Conservation (phyloP, 1,140 invertebrate species). For the Drosophila auraria region DNA sequence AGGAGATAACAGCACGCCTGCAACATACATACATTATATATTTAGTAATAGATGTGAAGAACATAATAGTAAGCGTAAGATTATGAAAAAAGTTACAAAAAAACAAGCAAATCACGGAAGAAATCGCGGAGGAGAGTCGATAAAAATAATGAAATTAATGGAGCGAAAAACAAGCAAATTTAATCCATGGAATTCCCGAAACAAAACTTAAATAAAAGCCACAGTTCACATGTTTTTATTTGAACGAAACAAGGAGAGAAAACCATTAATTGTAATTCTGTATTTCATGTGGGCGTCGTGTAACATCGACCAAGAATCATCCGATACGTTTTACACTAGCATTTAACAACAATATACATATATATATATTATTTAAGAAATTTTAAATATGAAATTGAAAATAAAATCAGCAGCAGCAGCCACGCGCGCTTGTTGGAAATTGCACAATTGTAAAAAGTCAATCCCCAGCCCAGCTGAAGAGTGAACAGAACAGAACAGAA, state of each 20-base stretch:
- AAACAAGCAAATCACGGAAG: slow-evolving; percentile 38
- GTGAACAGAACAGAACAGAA: slow-evolving; percentile 9
- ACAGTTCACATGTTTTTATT: slow-evolving; percentile 68
- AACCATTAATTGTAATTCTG: slow-evolving; percentile 54
- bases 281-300: slow-evolving; percentile 69
- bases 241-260: slow-evolving; percentile 45
- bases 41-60: slow-evolving; percentile 80
- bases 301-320: slow-evolving; percentile 55
- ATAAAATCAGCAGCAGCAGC: slow-evolving; percentile 47
- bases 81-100: slow-evolving; percentile 69
- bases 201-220: slow-evolving; percentile 44
- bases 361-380: slow-evolving; percentile 58
- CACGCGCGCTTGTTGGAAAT: slow-evolving; percentile 33
- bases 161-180: slow-evolving; percentile 24
- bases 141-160: slow-evolving; percentile 52
- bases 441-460: slow-evolving; percentile 59
- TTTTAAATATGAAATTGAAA: slow-evolving; percentile 60
- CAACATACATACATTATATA: slow-evolving; percentile 70
- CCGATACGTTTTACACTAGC: slow-evolving; percentile 60
- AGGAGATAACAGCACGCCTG: slow-evolving; percentile 39
- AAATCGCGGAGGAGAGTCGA: slow-evolving; percentile 43
- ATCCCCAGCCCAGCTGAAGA: slow-evolving; percentile 40
- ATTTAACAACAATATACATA: slow-evolving; percentile 41
- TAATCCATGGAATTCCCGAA: slow-evolving; percentile 78
- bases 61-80: slow-evolving; percentile 70